phyloP scores from a whole-genome alignment of 2,888 invertebrate species.

The Caenorhabditis sulstoni region DNA sequence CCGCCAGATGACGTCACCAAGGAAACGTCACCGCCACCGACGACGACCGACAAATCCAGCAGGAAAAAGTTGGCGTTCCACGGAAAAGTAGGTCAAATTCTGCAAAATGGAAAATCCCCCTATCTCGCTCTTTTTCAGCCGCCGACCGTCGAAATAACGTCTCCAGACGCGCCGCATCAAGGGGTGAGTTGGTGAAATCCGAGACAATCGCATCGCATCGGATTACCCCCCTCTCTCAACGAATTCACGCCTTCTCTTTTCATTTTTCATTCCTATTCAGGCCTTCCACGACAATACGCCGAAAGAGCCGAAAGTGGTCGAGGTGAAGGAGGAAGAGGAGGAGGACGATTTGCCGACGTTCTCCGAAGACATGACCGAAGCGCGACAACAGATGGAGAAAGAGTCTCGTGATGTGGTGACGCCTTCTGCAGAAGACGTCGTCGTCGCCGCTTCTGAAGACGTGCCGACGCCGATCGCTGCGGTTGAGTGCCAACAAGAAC shows the following conservation, averaged over 20 bases:
- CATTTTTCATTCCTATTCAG: slow-evolving; percentile 29
- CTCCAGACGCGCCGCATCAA: slow-evolving; percentile 60
- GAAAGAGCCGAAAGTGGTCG: slow-evolving; percentile 49
- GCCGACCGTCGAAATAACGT: slow-evolving; percentile 62
- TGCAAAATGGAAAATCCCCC: no score
- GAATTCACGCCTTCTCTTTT: slow-evolving; percentile 30
- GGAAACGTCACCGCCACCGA: no score
- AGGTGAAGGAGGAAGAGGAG: slow-evolving; percentile 38
- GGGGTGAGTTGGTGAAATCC: slow-evolving; percentile 56
- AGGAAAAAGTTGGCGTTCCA: slow-evolving; percentile 58
- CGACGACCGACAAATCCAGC: slow-evolving; percentile 23
- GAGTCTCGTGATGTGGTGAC: no score
- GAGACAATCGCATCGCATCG: slow-evolving; percentile 14
- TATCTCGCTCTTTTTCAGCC: slow-evolving; percentile 37
- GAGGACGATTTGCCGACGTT: slow-evolving; percentile 69
- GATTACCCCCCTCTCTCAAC: slow-evolving; percentile 46
- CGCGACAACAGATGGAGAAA: slow-evolving; percentile 59
- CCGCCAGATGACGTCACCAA: background rate
- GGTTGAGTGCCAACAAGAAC: no score
- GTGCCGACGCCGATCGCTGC: no score
- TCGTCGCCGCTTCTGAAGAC: no score
- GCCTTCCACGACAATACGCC: slow-evolving; percentile 54
- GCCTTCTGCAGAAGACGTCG: slow-evolving; percentile 15
- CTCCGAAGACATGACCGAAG: slow-evolving; percentile 72
- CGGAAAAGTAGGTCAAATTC: slow-evolving; percentile 49